These are phyloP conservation scores for Onychomys torridus DNA, from an alignment of 2,797 vertebrate genomes.

Conservation along the genomic window DNA sequence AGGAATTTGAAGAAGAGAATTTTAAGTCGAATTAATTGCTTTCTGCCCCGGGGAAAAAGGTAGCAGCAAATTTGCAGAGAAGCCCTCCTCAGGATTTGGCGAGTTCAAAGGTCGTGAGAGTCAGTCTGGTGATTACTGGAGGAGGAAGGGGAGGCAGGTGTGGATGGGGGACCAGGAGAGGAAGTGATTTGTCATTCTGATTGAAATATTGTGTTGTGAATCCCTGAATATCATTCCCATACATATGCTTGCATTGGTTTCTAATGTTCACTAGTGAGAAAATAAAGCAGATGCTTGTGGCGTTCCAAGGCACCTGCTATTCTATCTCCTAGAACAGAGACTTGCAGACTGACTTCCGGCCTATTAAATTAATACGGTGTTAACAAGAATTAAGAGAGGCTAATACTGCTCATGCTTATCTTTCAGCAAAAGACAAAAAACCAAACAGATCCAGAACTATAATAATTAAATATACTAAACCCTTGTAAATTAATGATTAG, in stretches of 20 bases:
- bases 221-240: slow-evolving; percentile 1
- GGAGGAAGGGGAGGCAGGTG: background rate
- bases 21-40: slow-evolving; percentile 80
- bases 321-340: slow-evolving; percentile 53
- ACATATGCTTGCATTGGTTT: slow-evolving; percentile 7
- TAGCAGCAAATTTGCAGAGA: slow-evolving; percentile 64
- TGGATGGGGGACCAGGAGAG: background rate
- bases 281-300: slow-evolving; percentile 19
- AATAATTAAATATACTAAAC: slow-evolving; percentile 45
- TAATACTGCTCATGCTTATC: background rate
- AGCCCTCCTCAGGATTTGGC: slow-evolving; percentile 51
- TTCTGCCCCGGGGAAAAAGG: slow-evolving; percentile 64
- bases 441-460: background rate
- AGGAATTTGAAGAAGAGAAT: slow-evolving; percentile 76
- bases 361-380: slow-evolving; percentile 55
- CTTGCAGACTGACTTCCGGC: slow-evolving; percentile 5
- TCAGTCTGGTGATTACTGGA: background rate
- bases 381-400: slow-evolving; percentile 40
- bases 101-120: slow-evolving; percentile 37
- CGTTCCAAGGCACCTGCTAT: background rate
- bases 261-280: background rate
- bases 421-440: slow-evolving; percentile 39
- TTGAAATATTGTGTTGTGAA: slow-evolving; percentile 38
- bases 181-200: slow-evolving; percentile 48
- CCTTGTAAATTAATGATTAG: slow-evolving; percentile 23